phyloP scores from a whole-genome alignment of 2,797 vertebrate genomes.

The Carcharodon carcharias region DNA sequence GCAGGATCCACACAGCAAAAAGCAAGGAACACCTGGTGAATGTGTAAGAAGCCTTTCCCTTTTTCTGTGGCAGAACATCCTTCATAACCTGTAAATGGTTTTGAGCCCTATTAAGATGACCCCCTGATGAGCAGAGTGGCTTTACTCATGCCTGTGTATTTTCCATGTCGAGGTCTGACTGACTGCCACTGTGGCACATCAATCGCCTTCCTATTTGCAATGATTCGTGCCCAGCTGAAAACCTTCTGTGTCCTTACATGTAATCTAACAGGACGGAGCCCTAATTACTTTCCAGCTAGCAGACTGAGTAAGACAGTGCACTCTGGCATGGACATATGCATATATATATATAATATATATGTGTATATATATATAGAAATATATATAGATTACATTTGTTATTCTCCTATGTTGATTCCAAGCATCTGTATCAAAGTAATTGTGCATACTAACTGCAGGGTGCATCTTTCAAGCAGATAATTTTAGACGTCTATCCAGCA shows the following conservation, averaged over 20 bases:
- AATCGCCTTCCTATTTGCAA: not conserved
- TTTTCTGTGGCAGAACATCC: not conserved
- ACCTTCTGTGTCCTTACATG: not conserved
- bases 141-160: not conserved
- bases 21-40: not conserved
- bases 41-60: not conserved
- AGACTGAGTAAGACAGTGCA: not conserved
- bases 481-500: not conserved
- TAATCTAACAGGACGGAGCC: not conserved
- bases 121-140: not conserved
- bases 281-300: not conserved
- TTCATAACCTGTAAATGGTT: not conserved
- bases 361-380: not conserved
- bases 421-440: not conserved
- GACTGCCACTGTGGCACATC: not conserved
- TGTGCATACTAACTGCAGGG: not conserved
- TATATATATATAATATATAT: not conserved
- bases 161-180: not conserved
- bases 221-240: not conserved
- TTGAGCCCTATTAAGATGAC: not conserved
- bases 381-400: not conserved
- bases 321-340: not conserved
- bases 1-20: not conserved
- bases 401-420: not conserved
- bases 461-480: not conserved